phyloP scores from a whole-genome alignment of 1,140 invertebrate genomes.

The Leucophenga varia region DNA sequence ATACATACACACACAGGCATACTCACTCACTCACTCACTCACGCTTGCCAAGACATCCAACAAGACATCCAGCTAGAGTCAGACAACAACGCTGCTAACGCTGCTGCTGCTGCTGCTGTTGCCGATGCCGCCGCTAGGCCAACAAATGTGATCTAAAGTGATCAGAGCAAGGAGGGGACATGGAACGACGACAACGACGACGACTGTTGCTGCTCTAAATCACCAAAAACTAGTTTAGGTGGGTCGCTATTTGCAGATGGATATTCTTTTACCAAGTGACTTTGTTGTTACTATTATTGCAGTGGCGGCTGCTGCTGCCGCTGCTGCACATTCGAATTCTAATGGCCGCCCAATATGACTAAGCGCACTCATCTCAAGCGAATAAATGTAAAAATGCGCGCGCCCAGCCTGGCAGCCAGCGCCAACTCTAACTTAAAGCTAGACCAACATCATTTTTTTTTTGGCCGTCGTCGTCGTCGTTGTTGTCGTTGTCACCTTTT shows the following conservation, averaged over 20 bases:
- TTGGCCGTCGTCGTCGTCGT: too few relatives aligned
- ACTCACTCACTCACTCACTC: too few relatives aligned
- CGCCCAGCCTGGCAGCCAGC: conserved; percentile 8
- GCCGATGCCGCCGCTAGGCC: conserved; percentile 11
- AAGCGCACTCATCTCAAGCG: conserved; percentile 56
- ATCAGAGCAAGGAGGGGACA: too few relatives aligned
- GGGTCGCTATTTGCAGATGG: conserved; percentile 38
- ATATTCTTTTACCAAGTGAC: conserved; percentile 53
- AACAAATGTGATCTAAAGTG: neutral
- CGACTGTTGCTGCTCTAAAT: conserved; percentile 42
- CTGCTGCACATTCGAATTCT: conserved; percentile 36
- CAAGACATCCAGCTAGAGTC: conserved; percentile 5
- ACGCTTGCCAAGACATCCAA: neutral
- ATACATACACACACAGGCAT: too few relatives aligned
- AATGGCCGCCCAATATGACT: conserved; percentile 56
- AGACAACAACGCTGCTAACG: conserved; percentile 30
- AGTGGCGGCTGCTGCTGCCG: conserved; percentile 15
- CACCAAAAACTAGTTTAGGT: conserved; percentile 54
- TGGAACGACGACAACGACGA: too few relatives aligned
- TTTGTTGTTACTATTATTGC: conserved; percentile 37
- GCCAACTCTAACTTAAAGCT: neutral
- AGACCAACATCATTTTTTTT: conserved; percentile 22
- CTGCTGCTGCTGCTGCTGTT: neutral
- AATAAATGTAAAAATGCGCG: too few relatives aligned
- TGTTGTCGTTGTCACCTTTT: too few relatives aligned